Base-by-base conservation (phyloP, 2,888 invertebrate genomes). In the Thereva unica region DNA sequence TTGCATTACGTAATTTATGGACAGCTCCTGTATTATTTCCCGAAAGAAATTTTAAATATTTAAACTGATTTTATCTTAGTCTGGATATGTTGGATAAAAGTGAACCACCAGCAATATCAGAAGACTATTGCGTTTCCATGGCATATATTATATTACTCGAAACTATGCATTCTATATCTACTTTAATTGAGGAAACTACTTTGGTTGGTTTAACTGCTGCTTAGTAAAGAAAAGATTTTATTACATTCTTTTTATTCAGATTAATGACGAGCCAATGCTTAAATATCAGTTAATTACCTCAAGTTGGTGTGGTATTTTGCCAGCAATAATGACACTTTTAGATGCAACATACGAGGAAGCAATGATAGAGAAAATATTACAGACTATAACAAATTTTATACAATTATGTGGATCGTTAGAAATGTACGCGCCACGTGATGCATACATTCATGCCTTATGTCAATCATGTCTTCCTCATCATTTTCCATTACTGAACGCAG, bases 321-420 rank as follows among this genome's bases (percentile, higher is more conserved):
- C 95, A 74, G 96, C 97, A 0, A 82, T 97, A 69, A 93, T 93
- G 67, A 91, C 96, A 3, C 81, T 98, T 54, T 89, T 97, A 1
- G 97, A 98, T 79, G 95, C 97, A 3, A 95, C 97, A 73, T 93
- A 95, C 9, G 98, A 98, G 72, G 98, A 99, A 80, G 86, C 91
- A 23, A 88, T 92, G 12, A 92, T 92, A 23, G 98, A 98, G 81
- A 91, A 90, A 73, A 91, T 99, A 63, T 84, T 99, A 47, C 93
- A 95, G 74, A 89, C 94, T 45, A 90, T 97, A 78, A 94, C 97
- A 80, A 92, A 91, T 0, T 89, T 93, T 74, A 93, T 95, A 0
- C 89, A 93, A 42, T 85, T 97, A 52, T 94, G 96, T 76, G 98
- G 97, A 12, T 86, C 89, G 78, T 85, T 97, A 69, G 87, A 87